These are phyloP conservation scores for Tethea ocularis DNA, from an alignment of 2,888 invertebrate genomes.

Conservation along the genomic window DNA sequence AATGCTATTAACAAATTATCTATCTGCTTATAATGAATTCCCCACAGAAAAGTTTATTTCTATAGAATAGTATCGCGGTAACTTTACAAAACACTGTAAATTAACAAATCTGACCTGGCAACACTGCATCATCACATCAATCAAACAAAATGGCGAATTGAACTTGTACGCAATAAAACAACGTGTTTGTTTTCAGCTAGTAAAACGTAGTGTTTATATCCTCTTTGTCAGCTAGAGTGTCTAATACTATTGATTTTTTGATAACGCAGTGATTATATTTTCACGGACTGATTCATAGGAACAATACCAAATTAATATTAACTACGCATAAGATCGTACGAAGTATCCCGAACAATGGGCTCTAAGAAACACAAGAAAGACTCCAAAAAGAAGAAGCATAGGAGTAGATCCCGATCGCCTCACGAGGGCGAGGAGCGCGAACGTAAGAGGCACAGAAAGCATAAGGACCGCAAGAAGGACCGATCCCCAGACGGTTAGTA, in stretches of 20 bases:
- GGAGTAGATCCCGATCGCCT: constrained; percentile 83
- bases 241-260: no score
- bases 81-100: no score
- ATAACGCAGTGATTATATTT: constrained; percentile 11
- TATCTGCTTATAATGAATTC: no score
- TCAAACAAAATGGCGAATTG: constrained; percentile 4
- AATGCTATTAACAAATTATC: no score
- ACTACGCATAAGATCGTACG: not conserved
- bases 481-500: constrained; percentile 85
- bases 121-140: no score
- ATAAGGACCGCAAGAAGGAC: constrained; percentile 80
- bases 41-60: no score
- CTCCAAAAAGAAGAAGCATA: constrained; percentile 87
- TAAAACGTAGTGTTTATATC: constrained; percentile 10
- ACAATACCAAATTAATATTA: not conserved
- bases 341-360: constrained; percentile 78
- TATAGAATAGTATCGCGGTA: no score
- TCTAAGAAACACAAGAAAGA: constrained; percentile 89
- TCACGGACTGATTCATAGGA: constrained; percentile 9
- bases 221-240: no score
- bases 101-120: no score
- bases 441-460: constrained; percentile 79
- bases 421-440: constrained; percentile 83
- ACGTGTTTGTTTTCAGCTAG: constrained; percentile 17
- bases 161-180: constrained; percentile 7